Base-by-base conservation (phyloP, 1,140 invertebrate species). In the Acyrthosiphon pisum region DNA sequence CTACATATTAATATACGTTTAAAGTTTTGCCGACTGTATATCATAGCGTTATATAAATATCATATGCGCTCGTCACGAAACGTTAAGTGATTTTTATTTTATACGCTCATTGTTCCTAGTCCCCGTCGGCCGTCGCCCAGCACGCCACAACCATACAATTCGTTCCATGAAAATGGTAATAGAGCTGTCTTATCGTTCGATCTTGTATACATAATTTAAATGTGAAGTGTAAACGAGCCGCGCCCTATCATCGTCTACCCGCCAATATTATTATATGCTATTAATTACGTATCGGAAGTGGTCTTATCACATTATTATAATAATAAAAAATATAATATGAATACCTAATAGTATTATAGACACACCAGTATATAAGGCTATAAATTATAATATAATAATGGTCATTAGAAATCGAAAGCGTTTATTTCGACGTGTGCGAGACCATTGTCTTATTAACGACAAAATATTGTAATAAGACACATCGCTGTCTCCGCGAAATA, bases 11-110 rank as follows among this genome's bases (percentile, higher is more conserved):
- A n/a, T 76, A 76, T 1, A n/a, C 9, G 60, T n/a, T 11, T 76
- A 18, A 18, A n/a, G 60, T 76, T 30, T n/a, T 76, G 30, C 18
- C n/a, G 60, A 76, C n/a, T 18, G 60, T 76, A 35, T n/a, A n/a
- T n/a, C n/a, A n/a, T 6, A 18, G n/a, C 30, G 30, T 76, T 41
- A 41, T 6, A 76, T 76, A 76, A 60, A 60, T 14, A 68, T n/a
- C 14, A n/a, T 6, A 18, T 11, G n/a, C 60, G 14, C 14, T n/a
- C 30, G 4, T 18, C 60, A 18, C 60, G n/a, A 76, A 76, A 76
- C 60, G 60, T 76, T 76, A 76, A 76, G 60, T 76, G 60, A 41
- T 76, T 76, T 76, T n/a, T 76, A n/a, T 76, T 76, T 76, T 18
- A 76, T n/a, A 76, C n/a, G n/a, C 30, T 76, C 60, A 76, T 76